Evolutionary conservation across 2,113 vertebrate genomes (phyloP), one percentile per base, ranked within the genome.

Genomic region (Platanista minor): DNA sequence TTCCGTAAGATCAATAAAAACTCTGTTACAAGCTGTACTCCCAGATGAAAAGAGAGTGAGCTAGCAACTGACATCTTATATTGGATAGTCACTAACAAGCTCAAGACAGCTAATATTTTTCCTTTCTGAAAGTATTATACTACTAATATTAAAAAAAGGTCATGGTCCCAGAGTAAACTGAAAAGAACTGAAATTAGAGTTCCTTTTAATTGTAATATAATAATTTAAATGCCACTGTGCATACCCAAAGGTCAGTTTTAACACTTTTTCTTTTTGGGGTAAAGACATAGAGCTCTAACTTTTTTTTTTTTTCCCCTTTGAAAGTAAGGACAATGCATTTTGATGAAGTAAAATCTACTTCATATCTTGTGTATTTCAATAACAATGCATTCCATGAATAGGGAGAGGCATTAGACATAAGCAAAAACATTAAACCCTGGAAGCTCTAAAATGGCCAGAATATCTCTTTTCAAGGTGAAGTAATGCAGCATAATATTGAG

Each of bases 191-290:
- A 98, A 98, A 97, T 88, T 97, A 87, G 87, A 98, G 95, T 97
- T 98, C 97, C 96, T 97, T 98, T 93, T 97, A 98, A 98, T 98
- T 96, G 98, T 98, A 98, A 98, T 98, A 97, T 93, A 97, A 97
- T 94, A 97, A 98, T 98, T 89, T 98, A 98, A 99, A 98, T 99
- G 97, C 95, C 97, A 98, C 87, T 95, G 95, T 97, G 59, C 80
- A 80, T 92, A 97, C 80, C 96, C 94, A 98, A 98, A 99, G 98
- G 98, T 98, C 97, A 98, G 83, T 98, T 98, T 98, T 98, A 98
- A 97, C 92, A 98, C 95, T 91, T 96, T 98, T 97, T 97, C 78
- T 88, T 59, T 97, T 82, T 92, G 72, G 31, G 59, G 25, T 95
- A 87, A 67, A 33, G 54, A 89, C 92, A 97, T 93, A 97, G 43